Conservation (phyloP, 2,888 invertebrate species). For the Drosophila antonietae region DNA sequence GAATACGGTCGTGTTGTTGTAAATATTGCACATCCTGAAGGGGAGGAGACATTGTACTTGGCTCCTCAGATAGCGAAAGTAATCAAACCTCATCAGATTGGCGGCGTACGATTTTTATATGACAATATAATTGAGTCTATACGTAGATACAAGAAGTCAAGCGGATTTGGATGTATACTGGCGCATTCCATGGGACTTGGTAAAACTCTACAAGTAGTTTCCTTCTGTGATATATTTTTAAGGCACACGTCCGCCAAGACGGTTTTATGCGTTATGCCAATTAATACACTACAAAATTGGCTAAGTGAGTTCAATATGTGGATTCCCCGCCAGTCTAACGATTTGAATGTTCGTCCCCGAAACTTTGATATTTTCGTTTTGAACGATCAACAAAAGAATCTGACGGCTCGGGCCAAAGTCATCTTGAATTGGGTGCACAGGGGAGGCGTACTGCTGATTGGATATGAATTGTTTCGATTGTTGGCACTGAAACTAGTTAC, state of each 20-base stretch:
- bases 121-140: slow-evolving; percentile 98
- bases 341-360: slow-evolving; percentile 90
- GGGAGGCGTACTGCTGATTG: slow-evolving; percentile 97
- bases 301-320: slow-evolving; percentile 98
- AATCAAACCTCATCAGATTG: slow-evolving; percentile 98
- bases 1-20: slow-evolving; percentile 96
- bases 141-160: slow-evolving; percentile 92
- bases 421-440: slow-evolving; percentile 93
- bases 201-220: slow-evolving; percentile 98
- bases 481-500: slow-evolving; percentile 91
- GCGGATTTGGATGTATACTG: slow-evolving; percentile 98
- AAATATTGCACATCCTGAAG: slow-evolving; percentile 96
- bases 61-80: slow-evolving; percentile 95
- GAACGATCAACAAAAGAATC: slow-evolving; percentile 97
- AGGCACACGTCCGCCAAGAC: slow-evolving; percentile 94
- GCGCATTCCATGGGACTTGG: slow-evolving; percentile 99
- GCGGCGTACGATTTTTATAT: slow-evolving; percentile 97
- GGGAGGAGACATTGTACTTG: slow-evolving; percentile 95
- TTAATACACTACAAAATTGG: slow-evolving; percentile 99
- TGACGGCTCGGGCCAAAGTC: slow-evolving; percentile 94
- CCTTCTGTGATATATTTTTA: slow-evolving; percentile 98
- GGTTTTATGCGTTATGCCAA: slow-evolving; percentile 98
- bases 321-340: slow-evolving; percentile 90
- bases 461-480: slow-evolving; percentile 97
- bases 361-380: slow-evolving; percentile 95